A percentile compares a stretch with the other conserved stretches of the same genome.
phyloP scores from a whole-genome alignment of 2,888 invertebrate species.

The Drosophila helvetica region DNA sequence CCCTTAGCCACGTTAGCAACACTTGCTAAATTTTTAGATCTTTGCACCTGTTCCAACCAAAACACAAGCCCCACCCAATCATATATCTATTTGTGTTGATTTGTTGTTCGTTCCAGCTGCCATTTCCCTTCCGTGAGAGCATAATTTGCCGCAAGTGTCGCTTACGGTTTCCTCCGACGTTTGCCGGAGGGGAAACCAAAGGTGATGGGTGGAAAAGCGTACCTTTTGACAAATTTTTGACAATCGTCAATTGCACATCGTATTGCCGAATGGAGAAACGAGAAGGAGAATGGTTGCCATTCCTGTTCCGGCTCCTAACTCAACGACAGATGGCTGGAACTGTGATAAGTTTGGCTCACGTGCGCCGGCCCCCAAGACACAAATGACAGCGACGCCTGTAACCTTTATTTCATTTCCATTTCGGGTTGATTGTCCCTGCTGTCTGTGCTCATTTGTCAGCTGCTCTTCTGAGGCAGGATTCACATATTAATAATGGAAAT shows the following conservation, averaged over 20 bases:
- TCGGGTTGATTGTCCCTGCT: constrained; percentile 41
- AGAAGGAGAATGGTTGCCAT: constrained; percentile 16
- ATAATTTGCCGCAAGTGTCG: constrained; percentile 43
- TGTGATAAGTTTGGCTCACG: constrained; percentile 67
- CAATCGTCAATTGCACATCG: constrained; percentile 69
- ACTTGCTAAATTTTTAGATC: constrained; percentile 34
- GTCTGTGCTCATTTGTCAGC: constrained; percentile 25
- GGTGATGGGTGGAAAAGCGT: constrained; percentile 56
- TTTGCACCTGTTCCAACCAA: constrained; percentile 55
- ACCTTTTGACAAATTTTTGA: constrained; percentile 76
- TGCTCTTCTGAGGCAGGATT: constrained; percentile 9
- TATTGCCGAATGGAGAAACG: constrained; percentile 32
- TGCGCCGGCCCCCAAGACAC: constrained; percentile 32
- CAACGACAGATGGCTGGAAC: constrained; percentile 48
- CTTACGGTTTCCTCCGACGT: constrained; percentile 26
- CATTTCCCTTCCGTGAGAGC: constrained; percentile 29
- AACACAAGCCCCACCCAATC: constrained; percentile 44
- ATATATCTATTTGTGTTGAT: constrained; percentile 72
- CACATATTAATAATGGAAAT: constrained; percentile 1
- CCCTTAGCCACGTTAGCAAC: too few species aligned
- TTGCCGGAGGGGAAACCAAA: constrained; percentile 53
- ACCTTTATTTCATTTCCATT: constrained; percentile 54
- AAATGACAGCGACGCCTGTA: constrained; percentile 56
- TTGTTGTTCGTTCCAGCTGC: constrained; percentile 57
- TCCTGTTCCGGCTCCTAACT: constrained; percentile 41